phyloP scores from a whole-genome alignment of 2,888 invertebrate species.

The Leucophora obtusa region DNA sequence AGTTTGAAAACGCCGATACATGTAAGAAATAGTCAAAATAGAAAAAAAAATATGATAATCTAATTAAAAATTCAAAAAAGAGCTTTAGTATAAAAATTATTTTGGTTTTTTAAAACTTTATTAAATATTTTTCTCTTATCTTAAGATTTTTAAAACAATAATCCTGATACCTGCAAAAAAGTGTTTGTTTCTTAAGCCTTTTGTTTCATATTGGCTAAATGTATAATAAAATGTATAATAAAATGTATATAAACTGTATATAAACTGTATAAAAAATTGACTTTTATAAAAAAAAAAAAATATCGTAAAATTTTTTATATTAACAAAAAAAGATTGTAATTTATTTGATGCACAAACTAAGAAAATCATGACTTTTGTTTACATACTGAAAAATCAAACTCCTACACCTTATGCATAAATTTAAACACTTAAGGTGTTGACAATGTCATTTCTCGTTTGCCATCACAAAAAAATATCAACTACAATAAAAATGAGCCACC shows the following conservation, averaged over 20 bases:
- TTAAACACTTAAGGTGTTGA: constrained; percentile 54
- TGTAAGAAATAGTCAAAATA: no score
- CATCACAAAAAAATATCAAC: constrained; percentile 31
- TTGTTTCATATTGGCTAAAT: constrained; percentile 7
- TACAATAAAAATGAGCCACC: constrained; percentile 38
- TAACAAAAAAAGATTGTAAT: constrained; percentile 27
- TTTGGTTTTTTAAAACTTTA: no score
- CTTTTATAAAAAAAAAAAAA: background rate
- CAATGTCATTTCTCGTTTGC: constrained; percentile 57
- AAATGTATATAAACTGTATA: background rate
- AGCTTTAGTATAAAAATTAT: no score
- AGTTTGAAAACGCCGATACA: no score
- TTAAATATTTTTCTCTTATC: no score
- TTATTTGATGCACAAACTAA: constrained; percentile 36
- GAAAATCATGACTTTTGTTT: constrained; percentile 44
- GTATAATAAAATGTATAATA: background rate
- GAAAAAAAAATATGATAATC: no score
- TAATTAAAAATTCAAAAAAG: no score
- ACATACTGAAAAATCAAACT: constrained; percentile 26
- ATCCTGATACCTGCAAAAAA: no score
- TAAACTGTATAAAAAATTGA: background rate
- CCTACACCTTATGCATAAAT: constrained; percentile 57
- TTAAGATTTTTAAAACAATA: no score
- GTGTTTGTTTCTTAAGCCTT: constrained; percentile 31
- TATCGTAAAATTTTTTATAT: background rate